Conservation (phyloP, 2,797 vertebrate species). For the Streptopelia turtur region DNA sequence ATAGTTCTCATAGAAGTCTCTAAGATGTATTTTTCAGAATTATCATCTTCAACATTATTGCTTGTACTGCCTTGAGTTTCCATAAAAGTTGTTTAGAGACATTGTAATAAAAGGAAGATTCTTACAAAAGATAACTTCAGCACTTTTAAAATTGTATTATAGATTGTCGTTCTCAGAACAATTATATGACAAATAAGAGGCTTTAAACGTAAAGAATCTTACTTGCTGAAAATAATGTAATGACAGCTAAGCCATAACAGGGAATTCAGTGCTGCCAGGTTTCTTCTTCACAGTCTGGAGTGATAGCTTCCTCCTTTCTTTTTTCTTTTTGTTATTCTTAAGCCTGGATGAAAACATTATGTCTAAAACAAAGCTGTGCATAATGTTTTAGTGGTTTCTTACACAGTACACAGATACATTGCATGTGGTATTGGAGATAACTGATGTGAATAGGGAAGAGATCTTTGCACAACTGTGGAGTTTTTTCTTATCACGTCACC, state of each 20-base stretch:
- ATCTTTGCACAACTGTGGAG: neutral
- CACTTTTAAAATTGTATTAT: too few species aligned
- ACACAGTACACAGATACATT: neutral
- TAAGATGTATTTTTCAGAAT: neutral
- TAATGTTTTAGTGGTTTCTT: neutral
- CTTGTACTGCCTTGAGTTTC: neutral
- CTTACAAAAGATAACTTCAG: neutral
- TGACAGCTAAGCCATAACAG: neutral
- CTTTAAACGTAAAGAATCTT: neutral
- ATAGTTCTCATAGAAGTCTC: neutral
- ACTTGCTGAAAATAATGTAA: neutral
- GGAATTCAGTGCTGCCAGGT: neutral
- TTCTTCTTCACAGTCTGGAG: neutral
- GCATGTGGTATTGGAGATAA: neutral
- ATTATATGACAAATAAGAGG: too few species aligned
- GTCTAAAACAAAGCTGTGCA: neutral
- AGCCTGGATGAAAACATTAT: neutral
- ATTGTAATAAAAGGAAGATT: conserved; percentile 9
- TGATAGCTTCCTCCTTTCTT: neutral
- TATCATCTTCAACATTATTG: neutral
- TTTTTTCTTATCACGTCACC: neutral
- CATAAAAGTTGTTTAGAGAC: neutral
- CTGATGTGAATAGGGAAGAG: neutral
- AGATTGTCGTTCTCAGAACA: too few species aligned
- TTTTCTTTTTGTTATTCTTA: neutral